Conservation (phyloP, 2,113 vertebrate species). For the Spilogale gracilis region DNA sequence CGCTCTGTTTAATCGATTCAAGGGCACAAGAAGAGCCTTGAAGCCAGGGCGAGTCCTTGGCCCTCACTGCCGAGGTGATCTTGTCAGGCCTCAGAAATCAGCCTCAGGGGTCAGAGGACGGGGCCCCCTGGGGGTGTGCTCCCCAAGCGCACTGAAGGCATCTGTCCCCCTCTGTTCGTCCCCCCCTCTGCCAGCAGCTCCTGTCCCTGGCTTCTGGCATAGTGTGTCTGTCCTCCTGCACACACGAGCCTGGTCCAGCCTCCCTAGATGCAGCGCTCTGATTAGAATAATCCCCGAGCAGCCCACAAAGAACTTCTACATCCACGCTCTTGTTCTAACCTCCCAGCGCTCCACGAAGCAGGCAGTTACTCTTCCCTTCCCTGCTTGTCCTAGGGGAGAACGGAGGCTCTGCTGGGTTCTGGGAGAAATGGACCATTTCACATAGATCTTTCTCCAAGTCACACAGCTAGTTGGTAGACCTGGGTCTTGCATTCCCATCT, state of each 20-base stretch:
- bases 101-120: not conserved
- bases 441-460: not conserved
- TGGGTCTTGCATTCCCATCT: not conserved
- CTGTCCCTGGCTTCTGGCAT: not conserved
- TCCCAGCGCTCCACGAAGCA: not conserved
- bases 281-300: not conserved
- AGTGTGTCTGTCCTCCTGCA: not conserved
- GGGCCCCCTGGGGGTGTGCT: not conserved
- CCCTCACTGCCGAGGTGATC: not conserved
- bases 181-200: not conserved
- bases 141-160: not conserved
- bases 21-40: slow-evolving; percentile 80
- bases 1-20: slow-evolving; percentile 85
- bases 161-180: not conserved
- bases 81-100: not conserved
- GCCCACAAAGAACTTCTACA: not conserved
- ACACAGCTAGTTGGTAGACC: not conserved
- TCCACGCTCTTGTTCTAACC: not conserved
- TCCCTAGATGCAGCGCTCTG: not conserved
- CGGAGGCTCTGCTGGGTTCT: not conserved
- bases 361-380: not conserved
- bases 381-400: not conserved
- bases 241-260: not conserved
- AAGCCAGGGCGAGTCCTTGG: not conserved
- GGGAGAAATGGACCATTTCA: not conserved